Conservation (phyloP, 2,113 vertebrate genomes). For the Sterrhoptilus dennistouni region DNA sequence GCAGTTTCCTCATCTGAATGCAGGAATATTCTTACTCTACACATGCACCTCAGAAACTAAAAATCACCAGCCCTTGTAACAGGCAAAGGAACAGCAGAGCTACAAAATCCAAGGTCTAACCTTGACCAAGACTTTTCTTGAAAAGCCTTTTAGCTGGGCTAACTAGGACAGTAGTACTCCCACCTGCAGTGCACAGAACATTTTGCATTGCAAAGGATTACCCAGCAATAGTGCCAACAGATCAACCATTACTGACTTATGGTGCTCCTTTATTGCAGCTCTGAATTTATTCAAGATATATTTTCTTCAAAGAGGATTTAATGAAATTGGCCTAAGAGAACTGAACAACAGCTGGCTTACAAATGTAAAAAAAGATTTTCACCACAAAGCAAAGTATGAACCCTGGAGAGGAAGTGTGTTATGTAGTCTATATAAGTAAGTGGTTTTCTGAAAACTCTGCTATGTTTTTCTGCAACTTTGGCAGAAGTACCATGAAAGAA, state of each 20-base stretch:
- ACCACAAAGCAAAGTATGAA: not conserved
- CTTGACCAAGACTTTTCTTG: not conserved
- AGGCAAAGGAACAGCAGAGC: not conserved
- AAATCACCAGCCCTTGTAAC: not conserved
- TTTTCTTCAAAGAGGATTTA: not conserved
- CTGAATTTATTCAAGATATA: not conserved
- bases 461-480: constrained; percentile 34
- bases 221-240: not conserved
- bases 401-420: not conserved
- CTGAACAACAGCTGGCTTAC: constrained; percentile 11
- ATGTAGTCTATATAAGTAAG: constrained; percentile 14
- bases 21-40: not conserved
- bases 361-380: not conserved
- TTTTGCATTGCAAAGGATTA: not conserved
- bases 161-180: not conserved
- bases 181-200: not conserved
- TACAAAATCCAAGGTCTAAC: not conserved
- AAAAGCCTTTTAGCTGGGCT: not conserved
- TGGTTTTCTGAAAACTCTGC: constrained; percentile 18
- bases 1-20: not conserved
- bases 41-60: not conserved
- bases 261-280: not conserved
- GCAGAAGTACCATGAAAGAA: not conserved
- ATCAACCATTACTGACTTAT: not conserved
- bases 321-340: not conserved